Evolutionary conservation across 1,140 invertebrate species (phyloP).

Genomic region (Patella vulgata): DNA sequence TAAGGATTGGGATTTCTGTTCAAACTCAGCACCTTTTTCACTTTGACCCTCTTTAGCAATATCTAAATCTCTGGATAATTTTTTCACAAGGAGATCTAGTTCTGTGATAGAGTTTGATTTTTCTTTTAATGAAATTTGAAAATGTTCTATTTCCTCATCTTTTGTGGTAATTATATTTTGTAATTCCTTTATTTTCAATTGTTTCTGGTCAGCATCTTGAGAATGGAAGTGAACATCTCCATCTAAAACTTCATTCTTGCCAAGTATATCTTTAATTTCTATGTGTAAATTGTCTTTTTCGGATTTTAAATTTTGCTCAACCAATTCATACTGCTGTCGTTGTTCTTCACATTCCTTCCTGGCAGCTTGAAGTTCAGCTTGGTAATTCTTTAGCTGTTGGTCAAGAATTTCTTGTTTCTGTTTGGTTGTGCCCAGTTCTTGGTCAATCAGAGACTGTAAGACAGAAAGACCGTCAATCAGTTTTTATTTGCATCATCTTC

Average conservation of each 20-base stretch:
- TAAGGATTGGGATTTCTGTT: constrained; percentile 38
- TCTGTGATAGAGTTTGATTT: constrained; percentile 9
- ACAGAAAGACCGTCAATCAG: too few relatives aligned
- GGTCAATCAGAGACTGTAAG: too few relatives aligned
- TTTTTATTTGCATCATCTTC: too few relatives aligned
- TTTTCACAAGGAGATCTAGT: constrained; percentile 31
- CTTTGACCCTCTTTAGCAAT: constrained; percentile 34
- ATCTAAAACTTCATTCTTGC: too few relatives aligned
- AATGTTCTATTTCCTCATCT: constrained; percentile 3
- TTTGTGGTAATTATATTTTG: not conserved
- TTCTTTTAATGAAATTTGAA: not conserved
- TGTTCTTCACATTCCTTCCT: constrained; percentile 14
- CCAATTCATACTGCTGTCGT: too few relatives aligned
- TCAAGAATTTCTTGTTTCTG: too few relatives aligned
- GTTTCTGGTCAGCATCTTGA: not conserved
- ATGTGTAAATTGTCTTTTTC: constrained; percentile 36
- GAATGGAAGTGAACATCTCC: too few relatives aligned
- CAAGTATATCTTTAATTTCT: not conserved
- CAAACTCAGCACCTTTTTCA: constrained; percentile 35
- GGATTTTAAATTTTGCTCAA: too few relatives aligned
- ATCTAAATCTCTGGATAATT: constrained; percentile 30
- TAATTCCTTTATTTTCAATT: not conserved
- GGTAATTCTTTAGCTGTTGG: too few relatives aligned
- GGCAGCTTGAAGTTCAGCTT: too few relatives aligned
- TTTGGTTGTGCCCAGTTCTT: too few relatives aligned